phyloP scores from a whole-genome alignment of 2,888 invertebrate genomes.

The Lysandra bellargus region DNA sequence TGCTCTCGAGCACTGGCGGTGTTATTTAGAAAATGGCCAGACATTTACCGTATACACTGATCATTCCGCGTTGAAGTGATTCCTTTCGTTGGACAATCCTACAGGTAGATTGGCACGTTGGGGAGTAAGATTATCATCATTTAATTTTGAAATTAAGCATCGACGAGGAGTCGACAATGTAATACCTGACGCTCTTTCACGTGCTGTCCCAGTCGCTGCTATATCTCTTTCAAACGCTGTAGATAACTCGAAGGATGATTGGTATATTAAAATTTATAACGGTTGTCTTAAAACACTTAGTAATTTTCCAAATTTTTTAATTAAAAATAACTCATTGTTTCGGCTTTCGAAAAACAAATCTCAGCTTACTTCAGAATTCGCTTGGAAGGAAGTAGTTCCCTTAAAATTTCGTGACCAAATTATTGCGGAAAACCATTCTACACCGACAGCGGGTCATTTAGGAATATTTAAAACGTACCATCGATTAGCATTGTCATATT shows the following conservation, averaged over 20 bases:
- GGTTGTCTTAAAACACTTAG: constrained; percentile 35
- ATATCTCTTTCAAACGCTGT: not conserved
- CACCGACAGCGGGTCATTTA: constrained; percentile 41
- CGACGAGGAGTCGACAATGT: constrained; percentile 33
- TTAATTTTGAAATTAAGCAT: constrained; percentile 43
- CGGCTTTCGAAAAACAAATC: constrained; percentile 25
- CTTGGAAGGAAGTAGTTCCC: constrained; percentile 45
- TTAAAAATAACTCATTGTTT: constrained; percentile 39
- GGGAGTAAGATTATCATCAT: constrained; percentile 42
- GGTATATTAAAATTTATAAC: constrained; percentile 41
- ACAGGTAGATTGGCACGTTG: constrained; percentile 44
- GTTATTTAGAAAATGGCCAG: constrained; percentile 44
- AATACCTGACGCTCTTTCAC: constrained; percentile 40
- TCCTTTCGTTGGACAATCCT: constrained; percentile 42
- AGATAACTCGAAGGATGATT: constrained; percentile 31
- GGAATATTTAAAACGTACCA: constrained; percentile 44
- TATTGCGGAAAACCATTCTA: constrained; percentile 40
- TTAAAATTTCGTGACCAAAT: constrained; percentile 29
- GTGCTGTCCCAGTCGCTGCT: constrained; percentile 27
- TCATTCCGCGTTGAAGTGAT: constrained; percentile 44
- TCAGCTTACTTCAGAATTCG: constrained; percentile 39
- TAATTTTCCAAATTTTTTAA: constrained; percentile 39
- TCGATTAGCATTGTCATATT: constrained; percentile 38
- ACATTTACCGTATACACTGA: constrained; percentile 43
- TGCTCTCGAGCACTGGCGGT: constrained; percentile 46